These are phyloP conservation scores for Crotophaga sulcirostris DNA, from an alignment of 2,113 vertebrate species.

Conservation along the genomic window DNA sequence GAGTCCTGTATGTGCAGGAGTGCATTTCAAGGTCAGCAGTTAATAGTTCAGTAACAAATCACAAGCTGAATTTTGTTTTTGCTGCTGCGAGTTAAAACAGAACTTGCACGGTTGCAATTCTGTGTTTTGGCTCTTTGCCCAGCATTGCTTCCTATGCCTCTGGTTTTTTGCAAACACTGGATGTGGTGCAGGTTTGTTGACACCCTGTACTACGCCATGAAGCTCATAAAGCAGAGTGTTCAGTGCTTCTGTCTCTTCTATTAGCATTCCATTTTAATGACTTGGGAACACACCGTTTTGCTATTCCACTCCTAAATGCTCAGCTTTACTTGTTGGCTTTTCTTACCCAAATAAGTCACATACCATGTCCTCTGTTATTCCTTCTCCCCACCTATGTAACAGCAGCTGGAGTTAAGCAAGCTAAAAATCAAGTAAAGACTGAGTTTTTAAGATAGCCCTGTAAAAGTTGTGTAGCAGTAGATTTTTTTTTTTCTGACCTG, in stretches of 20 bases:
- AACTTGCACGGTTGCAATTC: constrained; percentile 11
- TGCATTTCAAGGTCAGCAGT: constrained; percentile 21
- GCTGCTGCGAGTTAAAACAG: constrained; percentile 11
- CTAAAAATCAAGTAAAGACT: not conserved
- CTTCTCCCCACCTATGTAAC: not conserved
- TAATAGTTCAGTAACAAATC: constrained; percentile 7
- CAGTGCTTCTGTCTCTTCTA: not conserved
- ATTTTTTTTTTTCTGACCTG: not conserved
- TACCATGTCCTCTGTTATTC: not conserved
- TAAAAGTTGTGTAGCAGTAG: not conserved
- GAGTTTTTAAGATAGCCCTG: not conserved
- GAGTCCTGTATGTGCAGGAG: not conserved
- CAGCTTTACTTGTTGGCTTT: not conserved
- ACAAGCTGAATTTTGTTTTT: constrained; percentile 18
- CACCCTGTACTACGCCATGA: not conserved
- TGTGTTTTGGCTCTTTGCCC: not conserved
- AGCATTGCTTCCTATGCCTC: not conserved
- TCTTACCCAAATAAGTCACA: not conserved
- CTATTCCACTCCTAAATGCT: not conserved
- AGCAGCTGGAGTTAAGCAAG: not conserved
- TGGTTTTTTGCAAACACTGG: not conserved
- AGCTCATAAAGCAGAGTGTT: not conserved
- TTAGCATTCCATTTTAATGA: not conserved
- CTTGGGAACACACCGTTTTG: not conserved
- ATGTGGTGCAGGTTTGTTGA: not conserved